Base-by-base conservation (phyloP, 2,113 vertebrate genomes). In the Ceyx cyanopectus region DNA sequence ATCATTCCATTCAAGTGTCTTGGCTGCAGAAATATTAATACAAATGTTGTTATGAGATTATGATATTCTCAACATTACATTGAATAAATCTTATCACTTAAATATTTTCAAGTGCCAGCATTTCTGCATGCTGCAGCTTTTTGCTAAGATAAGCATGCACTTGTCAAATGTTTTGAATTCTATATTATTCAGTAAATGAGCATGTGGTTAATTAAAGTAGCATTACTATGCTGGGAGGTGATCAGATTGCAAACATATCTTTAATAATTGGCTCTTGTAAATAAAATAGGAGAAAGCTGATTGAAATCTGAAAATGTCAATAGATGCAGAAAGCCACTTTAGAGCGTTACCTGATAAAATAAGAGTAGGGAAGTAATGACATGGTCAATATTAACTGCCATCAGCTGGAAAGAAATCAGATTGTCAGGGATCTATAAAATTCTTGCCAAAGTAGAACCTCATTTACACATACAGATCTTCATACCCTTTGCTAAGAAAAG, bases 381-480 rank as follows among this genome's bases (percentile, higher is more conserved):
- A 82, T 80, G 95, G 97, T 97, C 97, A 97, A 95, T 97, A 97
- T 92, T 97, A 98, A 96, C 97, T 97, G 97, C 96, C 95, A 97
- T 96, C 96, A 97, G 90, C 93, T 79, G 76, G 93, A 97, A 96
- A 91, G 92, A 95, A 97, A 97, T 97, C 96, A 97, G 96, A 97
- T 96, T 97, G 97, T 96, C 97, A 97, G 92, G 76, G 90, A 97
- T 97, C 97, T 97, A 96, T 97, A 92, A 97, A 96, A 97, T 94
- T 96, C 96, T 96, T 97, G 97, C 98, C 97, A 98, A 97, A 97
- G 94, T 94, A 97, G 96, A 97, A 96, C 97, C 97, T 98, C 97
- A 97, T 98, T 97, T 97, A 95, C 97, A 97, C 97, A 97, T 97
- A 97, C 97, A 97, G 97, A 94, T 97, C 97, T 97, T 98, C 95